Evolutionary conservation across 92 coral and sea anemone species (phyloP).

Genomic region (Heliopora coerulea): DNA sequence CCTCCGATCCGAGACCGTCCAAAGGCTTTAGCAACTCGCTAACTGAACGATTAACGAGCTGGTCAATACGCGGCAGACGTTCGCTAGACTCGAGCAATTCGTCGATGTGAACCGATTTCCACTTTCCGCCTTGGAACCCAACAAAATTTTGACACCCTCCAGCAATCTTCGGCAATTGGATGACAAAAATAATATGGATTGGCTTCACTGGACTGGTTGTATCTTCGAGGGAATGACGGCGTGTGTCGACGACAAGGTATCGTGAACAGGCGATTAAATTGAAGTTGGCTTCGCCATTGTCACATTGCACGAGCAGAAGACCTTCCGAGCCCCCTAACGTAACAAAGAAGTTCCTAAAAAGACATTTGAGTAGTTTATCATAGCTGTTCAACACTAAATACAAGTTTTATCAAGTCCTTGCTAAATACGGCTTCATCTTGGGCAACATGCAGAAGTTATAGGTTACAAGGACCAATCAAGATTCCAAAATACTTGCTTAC

Average conservation of each 20-base stretch:
- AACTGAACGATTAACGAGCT: slow-evolving; percentile 69
- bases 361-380: too few species aligned
- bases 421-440: slow-evolving; percentile 63
- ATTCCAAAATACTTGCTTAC: too few species aligned
- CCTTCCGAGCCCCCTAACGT: slow-evolving; percentile 79
- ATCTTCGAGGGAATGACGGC: slow-evolving; percentile 53
- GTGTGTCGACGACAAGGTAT: slow-evolving; percentile 69
- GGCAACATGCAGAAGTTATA: too few species aligned
- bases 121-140: too few species aligned
- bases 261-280: slow-evolving; percentile 85
- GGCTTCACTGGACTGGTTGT: slow-evolving; percentile 32
- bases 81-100: slow-evolving; percentile 47
- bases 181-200: slow-evolving; percentile 66
- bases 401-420: too few species aligned
- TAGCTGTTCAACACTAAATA: too few species aligned
- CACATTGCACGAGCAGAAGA: slow-evolving; percentile 79
- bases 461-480: too few species aligned
- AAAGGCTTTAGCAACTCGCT: slow-evolving; percentile 66
- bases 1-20: slow-evolving; percentile 2
- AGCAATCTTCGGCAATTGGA: slow-evolving; percentile 78
- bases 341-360: slow-evolving; percentile 64
- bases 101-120: too few species aligned
- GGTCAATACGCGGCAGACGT: slow-evolving; percentile 73
- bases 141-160: too few species aligned
- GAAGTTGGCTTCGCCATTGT: slow-evolving; percentile 63